phyloP scores from a whole-genome alignment of 2,797 vertebrate species.

The Diceros bicornis region DNA sequence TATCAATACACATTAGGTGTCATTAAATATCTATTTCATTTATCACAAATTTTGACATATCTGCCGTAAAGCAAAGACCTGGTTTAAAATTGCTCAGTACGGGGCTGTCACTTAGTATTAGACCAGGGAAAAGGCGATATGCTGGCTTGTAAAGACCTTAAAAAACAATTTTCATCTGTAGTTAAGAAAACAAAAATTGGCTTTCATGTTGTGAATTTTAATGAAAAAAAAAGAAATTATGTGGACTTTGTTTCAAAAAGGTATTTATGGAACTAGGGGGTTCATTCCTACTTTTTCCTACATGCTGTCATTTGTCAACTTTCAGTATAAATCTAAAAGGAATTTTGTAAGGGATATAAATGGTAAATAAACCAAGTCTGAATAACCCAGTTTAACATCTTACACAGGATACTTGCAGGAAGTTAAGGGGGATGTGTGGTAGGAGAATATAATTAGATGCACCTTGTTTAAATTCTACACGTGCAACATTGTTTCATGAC shows the following conservation, averaged over 20 bases:
- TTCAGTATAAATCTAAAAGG: slow-evolving; percentile 62
- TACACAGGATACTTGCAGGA: neutral
- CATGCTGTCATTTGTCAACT: slow-evolving; percentile 71
- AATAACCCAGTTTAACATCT: slow-evolving; percentile 23
- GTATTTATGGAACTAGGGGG: slow-evolving; percentile 62
- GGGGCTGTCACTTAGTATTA: slow-evolving; percentile 80
- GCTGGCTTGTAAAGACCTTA: slow-evolving; percentile 72
- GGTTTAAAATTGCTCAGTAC: slow-evolving; percentile 75
- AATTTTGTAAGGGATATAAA: slow-evolving; percentile 39
- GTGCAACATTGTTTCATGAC: neutral
- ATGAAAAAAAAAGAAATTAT: slow-evolving; percentile 73
- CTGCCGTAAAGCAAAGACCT: slow-evolving; percentile 64
- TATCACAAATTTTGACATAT: slow-evolving; percentile 77
- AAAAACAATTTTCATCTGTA: slow-evolving; percentile 81
- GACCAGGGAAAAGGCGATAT: slow-evolving; percentile 70
- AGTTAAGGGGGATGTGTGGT: neutral
- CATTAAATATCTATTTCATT: slow-evolving; percentile 83
- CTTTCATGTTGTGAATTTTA: slow-evolving; percentile 83
- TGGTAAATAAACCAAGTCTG: slow-evolving; percentile 24
- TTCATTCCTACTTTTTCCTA: slow-evolving; percentile 65
- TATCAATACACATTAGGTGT: slow-evolving; percentile 75
- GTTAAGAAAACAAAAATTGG: slow-evolving; percentile 83
- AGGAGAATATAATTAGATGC: neutral
- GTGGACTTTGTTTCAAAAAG: slow-evolving; percentile 72
- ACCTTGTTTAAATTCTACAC: slow-evolving; percentile 27